A percentile compares a stretch with the other conserved stretches of the same genome.
Evolutionary conservation across 2,888 invertebrate species (phyloP).

Genomic region (Agriopis leucophaearia): DNA sequence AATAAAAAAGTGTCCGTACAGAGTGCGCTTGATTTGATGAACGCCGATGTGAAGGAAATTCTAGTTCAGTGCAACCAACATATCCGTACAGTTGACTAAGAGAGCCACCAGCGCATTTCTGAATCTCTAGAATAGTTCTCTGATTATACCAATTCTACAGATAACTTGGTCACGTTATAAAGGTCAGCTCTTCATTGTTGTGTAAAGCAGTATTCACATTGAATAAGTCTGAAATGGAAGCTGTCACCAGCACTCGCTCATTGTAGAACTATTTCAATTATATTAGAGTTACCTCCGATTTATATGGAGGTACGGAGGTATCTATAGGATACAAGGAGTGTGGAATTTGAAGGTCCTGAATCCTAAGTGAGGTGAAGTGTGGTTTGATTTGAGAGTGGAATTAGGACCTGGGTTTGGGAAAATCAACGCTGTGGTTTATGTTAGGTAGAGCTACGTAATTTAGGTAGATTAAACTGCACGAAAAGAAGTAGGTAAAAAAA

Average conservation of each 20-base stretch:
- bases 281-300: not conserved
- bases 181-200: conserved; percentile 7
- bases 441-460: no score
- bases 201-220: conserved; percentile 1
- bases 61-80: not conserved
- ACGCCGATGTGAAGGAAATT: not conserved
- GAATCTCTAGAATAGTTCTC: not conserved
- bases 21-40: not conserved
- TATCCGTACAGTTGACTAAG: not conserved
- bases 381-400: no score
- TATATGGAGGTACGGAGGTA: no score
- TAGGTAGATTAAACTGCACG: no score
- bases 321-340: no score
- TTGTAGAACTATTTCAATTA: conserved; percentile 23
- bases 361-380: no score
- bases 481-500: no score
- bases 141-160: not conserved
- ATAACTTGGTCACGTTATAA: not conserved
- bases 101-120: not conserved
- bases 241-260: conserved; percentile 15
- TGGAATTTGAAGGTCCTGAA: no score
- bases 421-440: no score
- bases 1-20: not conserved
- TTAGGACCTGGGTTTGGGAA: no score
- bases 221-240: conserved; percentile 2